These are phyloP conservation scores for Gnatocerus cornutus DNA, from an alignment of 2,888 invertebrate genomes.

Conservation along the genomic window DNA sequence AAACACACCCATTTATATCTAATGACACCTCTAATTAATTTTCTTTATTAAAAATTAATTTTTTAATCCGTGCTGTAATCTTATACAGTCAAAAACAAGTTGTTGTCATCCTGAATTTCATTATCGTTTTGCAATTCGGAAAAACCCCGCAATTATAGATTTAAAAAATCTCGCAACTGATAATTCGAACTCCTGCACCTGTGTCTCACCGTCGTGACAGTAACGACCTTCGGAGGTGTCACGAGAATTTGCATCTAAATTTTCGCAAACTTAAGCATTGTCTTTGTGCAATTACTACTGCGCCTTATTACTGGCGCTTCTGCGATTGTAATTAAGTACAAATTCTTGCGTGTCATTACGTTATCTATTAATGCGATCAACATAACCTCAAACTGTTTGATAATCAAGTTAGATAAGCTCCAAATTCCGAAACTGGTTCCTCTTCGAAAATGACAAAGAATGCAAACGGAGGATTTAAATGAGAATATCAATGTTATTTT, in stretches of 20 bases:
- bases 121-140: no score
- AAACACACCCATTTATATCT: not conserved
- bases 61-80: no score
- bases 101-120: no score
- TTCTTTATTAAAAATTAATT: no score
- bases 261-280: not conserved
- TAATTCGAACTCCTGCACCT: constrained; percentile 11
- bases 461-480: constrained; percentile 44
- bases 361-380: constrained; percentile 1
- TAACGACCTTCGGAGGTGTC: not conserved
- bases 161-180: not conserved
- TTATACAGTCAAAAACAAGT: no score
- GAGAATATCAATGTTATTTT: constrained; percentile 42
- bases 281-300: not conserved
- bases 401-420: constrained; percentile 9
- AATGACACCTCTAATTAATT: no score
- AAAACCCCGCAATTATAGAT: no score
- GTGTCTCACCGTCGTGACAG: not conserved
- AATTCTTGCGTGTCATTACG: not conserved
- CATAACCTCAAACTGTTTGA: constrained; percentile 12
- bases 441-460: constrained; percentile 19
- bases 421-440: no score
- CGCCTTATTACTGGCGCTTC: not conserved
- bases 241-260: not conserved
- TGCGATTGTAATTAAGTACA: not conserved